These are phyloP conservation scores for Tamias sibiricus DNA, from an alignment of 2,113 vertebrate species.

Conservation along the genomic window DNA sequence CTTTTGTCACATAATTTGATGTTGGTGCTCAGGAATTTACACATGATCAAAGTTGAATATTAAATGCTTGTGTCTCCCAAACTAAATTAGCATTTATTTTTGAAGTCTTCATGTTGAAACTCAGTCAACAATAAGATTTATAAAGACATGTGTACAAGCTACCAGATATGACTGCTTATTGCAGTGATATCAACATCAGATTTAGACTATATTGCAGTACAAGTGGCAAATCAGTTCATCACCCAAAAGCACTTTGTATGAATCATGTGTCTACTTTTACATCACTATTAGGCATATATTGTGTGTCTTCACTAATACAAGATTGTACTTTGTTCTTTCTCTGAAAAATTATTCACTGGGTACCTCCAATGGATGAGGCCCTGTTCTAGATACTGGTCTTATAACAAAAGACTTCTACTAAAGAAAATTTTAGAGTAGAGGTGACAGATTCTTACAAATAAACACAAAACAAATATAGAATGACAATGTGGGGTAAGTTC, in stretches of 20 bases:
- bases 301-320: not conserved
- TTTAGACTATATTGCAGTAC: not conserved
- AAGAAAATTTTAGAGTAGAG: not conserved
- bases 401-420: not conserved
- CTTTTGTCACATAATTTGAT: conserved; percentile 69
- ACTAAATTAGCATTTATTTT: conserved; percentile 50
- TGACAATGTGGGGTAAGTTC: not conserved
- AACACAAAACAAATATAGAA: not conserved
- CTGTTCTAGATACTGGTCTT: not conserved
- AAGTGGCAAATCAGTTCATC: not conserved
- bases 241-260: not conserved
- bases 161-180: not conserved
- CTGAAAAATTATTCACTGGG: not conserved
- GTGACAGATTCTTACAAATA: not conserved
- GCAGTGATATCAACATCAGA: not conserved
- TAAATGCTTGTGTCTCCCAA: conserved; percentile 46
- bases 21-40: conserved; percentile 48
- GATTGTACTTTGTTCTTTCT: not conserved
- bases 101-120: conserved; percentile 48
- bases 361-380: not conserved
- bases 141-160: not conserved
- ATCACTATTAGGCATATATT: not conserved
- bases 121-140: not conserved
- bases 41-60: conserved; percentile 38
- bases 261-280: not conserved